Percentiles rank a stretch among this genome's conserved stretches.
These are phyloP conservation scores for Argyresthia albistria DNA, from an alignment of 2,888 invertebrate genomes.

Conservation along the genomic window DNA sequence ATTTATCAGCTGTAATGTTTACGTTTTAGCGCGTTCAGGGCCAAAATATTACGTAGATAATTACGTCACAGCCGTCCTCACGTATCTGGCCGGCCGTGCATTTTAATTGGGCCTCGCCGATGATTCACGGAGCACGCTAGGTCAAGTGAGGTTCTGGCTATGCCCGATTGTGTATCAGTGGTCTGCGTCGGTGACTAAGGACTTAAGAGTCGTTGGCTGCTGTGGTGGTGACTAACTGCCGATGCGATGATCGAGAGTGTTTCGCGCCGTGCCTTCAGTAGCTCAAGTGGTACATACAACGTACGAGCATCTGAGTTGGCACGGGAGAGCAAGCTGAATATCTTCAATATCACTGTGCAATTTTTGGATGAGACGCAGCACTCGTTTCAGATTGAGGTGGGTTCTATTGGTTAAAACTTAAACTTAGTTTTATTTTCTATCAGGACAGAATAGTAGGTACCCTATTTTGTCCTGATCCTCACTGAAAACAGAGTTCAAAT, in stretches of 20 bases:
- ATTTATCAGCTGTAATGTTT: background rate
- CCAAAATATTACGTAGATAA: slow-evolving; percentile 21
- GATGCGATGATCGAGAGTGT: slow-evolving; percentile 85
- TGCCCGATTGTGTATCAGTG: slow-evolving; percentile 21
- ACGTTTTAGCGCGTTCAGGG: slow-evolving; percentile 13
- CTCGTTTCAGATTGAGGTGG: slow-evolving; percentile 93
- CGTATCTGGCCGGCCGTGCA: background rate
- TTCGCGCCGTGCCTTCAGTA: slow-evolving; percentile 84
- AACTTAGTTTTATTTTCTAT: background rate
- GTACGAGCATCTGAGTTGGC: slow-evolving; percentile 95
- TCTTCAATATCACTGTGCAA: slow-evolving; percentile 89
- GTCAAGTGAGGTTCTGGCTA: slow-evolving; percentile 16
- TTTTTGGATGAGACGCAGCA: slow-evolving; percentile 97
- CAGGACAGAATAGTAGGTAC: too few relatives aligned
- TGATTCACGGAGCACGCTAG: slow-evolving; percentile 21
- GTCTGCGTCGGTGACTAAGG: background rate
- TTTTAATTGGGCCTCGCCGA: slow-evolving; percentile 3
- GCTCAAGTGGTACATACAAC: slow-evolving; percentile 96
- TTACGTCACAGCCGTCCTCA: slow-evolving; percentile 28
- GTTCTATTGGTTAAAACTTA: too few relatives aligned
- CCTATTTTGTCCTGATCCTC: too few relatives aligned
- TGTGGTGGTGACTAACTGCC: slow-evolving; percentile 32
- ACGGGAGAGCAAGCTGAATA: slow-evolving; percentile 85
- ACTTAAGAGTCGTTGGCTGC: slow-evolving; percentile 25
- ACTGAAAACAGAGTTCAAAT: too few relatives aligned